Evolutionary conservation across 2,888 invertebrate genomes (phyloP).

Genomic region (Macaria notata): DNA sequence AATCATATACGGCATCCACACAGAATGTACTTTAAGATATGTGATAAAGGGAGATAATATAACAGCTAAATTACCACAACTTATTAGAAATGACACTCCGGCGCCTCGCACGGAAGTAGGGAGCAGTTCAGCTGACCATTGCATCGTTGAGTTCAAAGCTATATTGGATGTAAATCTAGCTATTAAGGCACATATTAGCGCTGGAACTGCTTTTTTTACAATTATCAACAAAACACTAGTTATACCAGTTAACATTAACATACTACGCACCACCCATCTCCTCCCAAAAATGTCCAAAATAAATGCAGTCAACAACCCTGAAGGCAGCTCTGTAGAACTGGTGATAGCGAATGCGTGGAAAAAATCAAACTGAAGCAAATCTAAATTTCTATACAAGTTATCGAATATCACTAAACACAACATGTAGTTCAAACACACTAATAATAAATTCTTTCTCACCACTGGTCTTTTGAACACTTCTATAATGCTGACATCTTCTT

Average conservation of each 20-base stretch:
- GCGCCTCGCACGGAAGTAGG: constrained; percentile 57
- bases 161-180: constrained; percentile 59
- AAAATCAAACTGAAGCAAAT: constrained; percentile 53
- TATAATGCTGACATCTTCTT: constrained; percentile 40
- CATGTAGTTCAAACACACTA: constrained; percentile 50
- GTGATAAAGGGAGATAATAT: constrained; percentile 58
- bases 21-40: constrained; percentile 49
- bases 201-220: constrained; percentile 40
- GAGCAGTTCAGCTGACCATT: constrained; percentile 57
- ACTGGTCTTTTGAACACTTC: constrained; percentile 52
- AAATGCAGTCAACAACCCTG: constrained; percentile 50
- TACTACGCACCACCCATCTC: constrained; percentile 48
- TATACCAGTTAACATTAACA: constrained; percentile 46
- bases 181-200: constrained; percentile 50
- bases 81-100: constrained; percentile 52
- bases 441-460: constrained; percentile 48
- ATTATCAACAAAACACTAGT: constrained; percentile 45
- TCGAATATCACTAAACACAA: constrained; percentile 54
- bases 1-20: constrained; percentile 56
- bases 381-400: constrained; percentile 51
- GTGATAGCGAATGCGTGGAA: constrained; percentile 56
- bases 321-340: constrained; percentile 58
- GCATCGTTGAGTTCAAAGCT: constrained; percentile 45
- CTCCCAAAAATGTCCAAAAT: constrained; percentile 57
- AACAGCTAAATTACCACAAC: constrained; percentile 51